Percentiles rank a stretch among this genome's conserved stretches.
These are phyloP conservation scores for Hedya salicella DNA, from an alignment of 2,888 invertebrate species.

Conservation along the genomic window DNA sequence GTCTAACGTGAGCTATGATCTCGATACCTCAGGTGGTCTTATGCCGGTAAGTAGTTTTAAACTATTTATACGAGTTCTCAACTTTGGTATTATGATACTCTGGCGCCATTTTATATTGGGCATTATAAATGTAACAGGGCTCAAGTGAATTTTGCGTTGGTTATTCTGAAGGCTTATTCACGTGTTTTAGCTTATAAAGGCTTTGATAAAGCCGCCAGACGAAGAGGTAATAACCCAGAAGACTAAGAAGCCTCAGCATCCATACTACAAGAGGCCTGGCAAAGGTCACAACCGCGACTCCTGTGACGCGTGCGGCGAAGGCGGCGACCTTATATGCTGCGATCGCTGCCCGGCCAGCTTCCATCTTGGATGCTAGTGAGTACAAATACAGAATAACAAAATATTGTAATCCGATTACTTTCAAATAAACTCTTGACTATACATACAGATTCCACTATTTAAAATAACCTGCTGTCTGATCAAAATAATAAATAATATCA, in stretches of 20 bases:
- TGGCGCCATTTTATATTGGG: conserved; percentile 62
- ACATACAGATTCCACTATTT: too few relatives aligned
- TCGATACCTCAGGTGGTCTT: conserved; percentile 91
- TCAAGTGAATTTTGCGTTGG: neutral
- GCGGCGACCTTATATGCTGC: conserved; percentile 97
- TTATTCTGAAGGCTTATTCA: conserved; percentile 42
- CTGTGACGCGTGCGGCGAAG: conserved; percentile 97
- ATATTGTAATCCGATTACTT: too few relatives aligned
- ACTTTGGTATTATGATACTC: conserved; percentile 46
- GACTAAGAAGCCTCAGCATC: conserved; percentile 89
- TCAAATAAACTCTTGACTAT: too few relatives aligned
- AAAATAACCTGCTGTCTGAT: too few relatives aligned
- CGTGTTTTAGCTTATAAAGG: conserved; percentile 91
- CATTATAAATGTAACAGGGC: conserved; percentile 33
- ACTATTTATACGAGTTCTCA: conserved; percentile 48
- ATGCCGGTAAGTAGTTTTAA: conserved; percentile 91
- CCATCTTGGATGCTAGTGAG: conserved; percentile 97
- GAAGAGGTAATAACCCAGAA: conserved; percentile 87
- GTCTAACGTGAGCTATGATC: conserved; percentile 88
- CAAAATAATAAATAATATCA: too few relatives aligned
- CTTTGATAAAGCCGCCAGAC: conserved; percentile 94
- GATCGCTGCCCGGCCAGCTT: conserved; percentile 98
- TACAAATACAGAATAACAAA: conserved; percentile 47
- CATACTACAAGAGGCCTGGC: conserved; percentile 94
- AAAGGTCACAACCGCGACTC: conserved; percentile 96